Conservation (phyloP, 1,140 invertebrate species). For the Drosophila nannoptera region DNA sequence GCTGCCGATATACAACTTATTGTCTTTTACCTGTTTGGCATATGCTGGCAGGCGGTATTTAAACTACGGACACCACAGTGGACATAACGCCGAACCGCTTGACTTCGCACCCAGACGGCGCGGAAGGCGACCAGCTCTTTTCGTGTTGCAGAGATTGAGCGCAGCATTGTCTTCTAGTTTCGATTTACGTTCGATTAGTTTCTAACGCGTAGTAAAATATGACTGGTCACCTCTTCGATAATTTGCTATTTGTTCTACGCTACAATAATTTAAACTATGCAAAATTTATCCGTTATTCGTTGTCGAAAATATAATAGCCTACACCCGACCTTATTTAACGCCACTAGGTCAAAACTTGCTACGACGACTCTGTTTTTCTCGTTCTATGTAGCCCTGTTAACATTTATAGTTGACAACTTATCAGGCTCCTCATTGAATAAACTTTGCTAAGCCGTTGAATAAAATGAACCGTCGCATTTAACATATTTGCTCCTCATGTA, state of each 20-base stretch:
- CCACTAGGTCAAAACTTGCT: constrained; percentile 54
- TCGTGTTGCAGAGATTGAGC: constrained; percentile 83
- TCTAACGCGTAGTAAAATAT: background rate
- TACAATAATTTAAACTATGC: constrained; percentile 37
- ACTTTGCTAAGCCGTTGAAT: background rate
- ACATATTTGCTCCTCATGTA: constrained; percentile 8
- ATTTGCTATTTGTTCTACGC: constrained; percentile 3
- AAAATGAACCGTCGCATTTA: constrained; percentile 4
- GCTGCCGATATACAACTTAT: background rate
- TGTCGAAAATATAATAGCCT: constrained; percentile 42
- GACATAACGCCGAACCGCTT: constrained; percentile 23
- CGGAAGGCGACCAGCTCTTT: constrained; percentile 79
- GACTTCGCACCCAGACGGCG: constrained; percentile 42
- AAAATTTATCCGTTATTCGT: constrained; percentile 24
- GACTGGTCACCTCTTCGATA: background rate
- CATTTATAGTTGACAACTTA: background rate
- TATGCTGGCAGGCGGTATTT: constrained; percentile 42
- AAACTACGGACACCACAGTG: constrained; percentile 56
- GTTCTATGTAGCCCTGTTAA: constrained; percentile 27
- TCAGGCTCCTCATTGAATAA: background rate
- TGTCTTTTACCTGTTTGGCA: constrained; percentile 56
- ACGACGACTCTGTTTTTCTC: constrained; percentile 32
- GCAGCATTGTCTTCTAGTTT: constrained; percentile 79
- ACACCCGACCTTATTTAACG: constrained; percentile 55
- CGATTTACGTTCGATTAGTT: constrained; percentile 12